Evolutionary conservation across 2,113 vertebrate species (phyloP).

Genomic region (Beaufortia kweichowensis): DNA sequence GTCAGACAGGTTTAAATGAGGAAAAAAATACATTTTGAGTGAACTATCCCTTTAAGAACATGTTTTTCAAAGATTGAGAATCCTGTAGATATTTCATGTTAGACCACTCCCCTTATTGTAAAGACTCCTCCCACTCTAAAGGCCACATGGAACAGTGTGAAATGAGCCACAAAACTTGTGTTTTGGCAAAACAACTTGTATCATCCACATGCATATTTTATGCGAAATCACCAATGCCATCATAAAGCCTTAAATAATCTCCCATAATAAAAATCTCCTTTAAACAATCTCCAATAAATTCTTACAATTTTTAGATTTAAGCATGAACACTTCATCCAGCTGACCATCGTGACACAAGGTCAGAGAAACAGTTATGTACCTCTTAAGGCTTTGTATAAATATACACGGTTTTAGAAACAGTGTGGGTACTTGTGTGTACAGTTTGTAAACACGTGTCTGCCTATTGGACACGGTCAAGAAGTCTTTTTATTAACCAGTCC

Average conservation of each 20-base stretch:
- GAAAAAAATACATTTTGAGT: too few relatives aligned
- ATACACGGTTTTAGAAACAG: background rate
- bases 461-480: background rate
- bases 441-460: background rate
- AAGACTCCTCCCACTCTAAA: conserved; percentile 41
- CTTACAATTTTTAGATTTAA: background rate
- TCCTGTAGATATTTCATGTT: background rate
- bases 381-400: conserved; percentile 18
- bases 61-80: too few relatives aligned
- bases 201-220: background rate
- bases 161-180: background rate
- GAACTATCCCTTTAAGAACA: too few relatives aligned
- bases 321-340: background rate
- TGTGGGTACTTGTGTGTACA: background rate
- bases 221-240: background rate
- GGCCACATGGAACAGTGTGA: conserved; percentile 27
- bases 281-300: background rate
- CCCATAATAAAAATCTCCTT: background rate
- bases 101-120: conserved; percentile 2
- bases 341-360: background rate
- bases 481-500: background rate
- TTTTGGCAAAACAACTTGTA: conserved; percentile 33
- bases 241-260: background rate
- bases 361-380: background rate
- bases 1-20: too few relatives aligned